Evolutionary conservation across 53 echinoderm and acorn worm species (phyloP).

Genomic region (Paelopatides confundens): DNA sequence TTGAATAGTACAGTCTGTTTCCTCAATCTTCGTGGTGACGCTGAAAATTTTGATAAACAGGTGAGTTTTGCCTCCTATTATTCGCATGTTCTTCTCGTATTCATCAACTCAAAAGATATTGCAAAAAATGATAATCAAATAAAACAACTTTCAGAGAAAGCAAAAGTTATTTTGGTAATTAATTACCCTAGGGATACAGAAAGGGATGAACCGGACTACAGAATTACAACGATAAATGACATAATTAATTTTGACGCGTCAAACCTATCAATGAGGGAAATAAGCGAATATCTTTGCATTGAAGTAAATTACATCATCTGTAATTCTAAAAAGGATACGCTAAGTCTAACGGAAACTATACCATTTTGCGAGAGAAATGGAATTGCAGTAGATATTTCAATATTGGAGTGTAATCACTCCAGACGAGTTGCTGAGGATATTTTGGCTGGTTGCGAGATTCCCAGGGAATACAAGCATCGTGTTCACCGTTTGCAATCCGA

Average conservation of each 20-base stretch:
- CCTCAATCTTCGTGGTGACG: slow-evolving; percentile 27
- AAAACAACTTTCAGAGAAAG: too few species aligned
- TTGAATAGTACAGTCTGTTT: not conserved
- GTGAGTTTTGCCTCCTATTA: not conserved
- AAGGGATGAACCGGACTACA: too few species aligned
- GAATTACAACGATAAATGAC: not conserved
- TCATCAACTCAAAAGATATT: not conserved
- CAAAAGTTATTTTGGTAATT: too few species aligned
- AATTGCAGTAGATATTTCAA: not conserved
- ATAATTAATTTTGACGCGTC: not conserved
- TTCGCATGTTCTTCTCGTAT: not conserved
- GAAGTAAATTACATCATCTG: not conserved
- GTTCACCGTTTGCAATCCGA: too few species aligned
- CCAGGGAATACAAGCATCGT: slow-evolving; percentile 12
- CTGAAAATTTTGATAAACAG: not conserved
- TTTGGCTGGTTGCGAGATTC: not conserved
- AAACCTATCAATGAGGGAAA: not conserved
- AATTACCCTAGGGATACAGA: too few species aligned
- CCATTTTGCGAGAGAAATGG: not conserved
- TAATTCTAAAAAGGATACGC: not conserved
- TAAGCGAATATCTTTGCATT: not conserved
- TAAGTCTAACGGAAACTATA: not conserved
- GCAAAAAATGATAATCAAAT: too few species aligned
- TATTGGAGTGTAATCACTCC: not conserved
- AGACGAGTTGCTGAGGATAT: not conserved